Evolutionary conservation across 2,113 vertebrate genomes (phyloP).

Genomic region (Phocoena phocoena): DNA sequence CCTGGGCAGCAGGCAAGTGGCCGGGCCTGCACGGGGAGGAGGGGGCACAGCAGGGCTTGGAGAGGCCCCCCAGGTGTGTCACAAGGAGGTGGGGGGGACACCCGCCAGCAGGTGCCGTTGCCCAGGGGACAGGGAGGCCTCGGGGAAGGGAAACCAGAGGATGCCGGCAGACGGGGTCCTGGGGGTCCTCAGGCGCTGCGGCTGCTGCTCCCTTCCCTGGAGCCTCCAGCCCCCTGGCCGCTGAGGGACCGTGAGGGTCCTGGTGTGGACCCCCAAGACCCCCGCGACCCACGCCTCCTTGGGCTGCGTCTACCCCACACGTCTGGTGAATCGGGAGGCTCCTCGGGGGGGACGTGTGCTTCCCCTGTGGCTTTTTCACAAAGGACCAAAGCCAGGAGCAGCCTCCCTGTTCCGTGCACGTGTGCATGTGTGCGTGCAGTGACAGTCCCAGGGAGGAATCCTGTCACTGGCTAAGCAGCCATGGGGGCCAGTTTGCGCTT

Average conservation of each 20-base stretch:
- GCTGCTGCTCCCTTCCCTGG: background rate
- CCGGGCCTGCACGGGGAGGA: background rate
- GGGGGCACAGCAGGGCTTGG: background rate
- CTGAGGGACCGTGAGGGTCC: background rate
- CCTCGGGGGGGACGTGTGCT: background rate
- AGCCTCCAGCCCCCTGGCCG: background rate
- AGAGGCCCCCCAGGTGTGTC: background rate
- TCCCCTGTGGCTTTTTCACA: background rate
- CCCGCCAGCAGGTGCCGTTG: background rate
- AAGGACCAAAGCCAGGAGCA: background rate
- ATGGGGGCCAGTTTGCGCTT: background rate
- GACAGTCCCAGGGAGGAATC: background rate
- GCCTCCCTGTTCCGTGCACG: background rate
- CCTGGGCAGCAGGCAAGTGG: background rate
- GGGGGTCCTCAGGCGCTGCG: background rate
- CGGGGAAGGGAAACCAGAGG: background rate
- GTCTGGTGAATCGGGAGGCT: background rate
- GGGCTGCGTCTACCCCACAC: background rate
- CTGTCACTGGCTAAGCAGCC: background rate
- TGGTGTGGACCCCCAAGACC: too few relatives aligned
- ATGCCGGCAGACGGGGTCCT: background rate
- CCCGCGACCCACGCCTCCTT: background rate
- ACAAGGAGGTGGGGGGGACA: accelerated
- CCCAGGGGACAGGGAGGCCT: background rate
- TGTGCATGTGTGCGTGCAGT: background rate